Evolutionary conservation across 1,140 invertebrate species (phyloP), one percentile per base, ranked within the genome.

Genomic region (Protaetia brevitarsis): DNA sequence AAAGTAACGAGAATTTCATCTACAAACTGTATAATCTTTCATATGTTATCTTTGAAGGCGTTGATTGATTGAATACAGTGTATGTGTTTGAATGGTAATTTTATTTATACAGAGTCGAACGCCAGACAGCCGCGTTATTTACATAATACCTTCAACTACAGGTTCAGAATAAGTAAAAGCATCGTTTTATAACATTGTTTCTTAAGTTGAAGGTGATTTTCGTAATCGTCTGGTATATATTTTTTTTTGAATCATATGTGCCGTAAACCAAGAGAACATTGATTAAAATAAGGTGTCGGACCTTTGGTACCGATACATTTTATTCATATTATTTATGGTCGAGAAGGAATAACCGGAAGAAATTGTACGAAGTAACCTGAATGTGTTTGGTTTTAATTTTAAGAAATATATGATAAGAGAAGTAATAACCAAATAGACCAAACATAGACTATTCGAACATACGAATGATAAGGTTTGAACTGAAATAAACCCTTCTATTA

Each of bases 21-120:
- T 51, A 51, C 19, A 51, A 51, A 51, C 41, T 23, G 16, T 23
- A 23, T 51, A 51, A 51, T 51, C 41, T 23, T 51, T 51, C 41
- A 51, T 51, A 51, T 51, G 41, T 51, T 51, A 51, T 23, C 41
- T 51, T 51, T 51, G 21, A 51, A 51, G 41, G 21, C 41, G 41
- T 51, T 51, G 41, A 51, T 51, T 51, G 41, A 51, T 51, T 51
- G 41, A 51, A 23, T 19, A 51, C 41, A 51, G 41, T 51, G 41
- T 51, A 51, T n/a, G n/a, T n/a, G n/a, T 16, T 51, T 51, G 41
- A 23, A 51, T 51, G 7, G 41, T 51, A 23, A 51, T 51, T 51
- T 51, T 51, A 51, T 51, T 51, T 51, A 51, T 19, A 23, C 19
- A 51, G 19, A 51, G 41, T 10, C 41, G 41, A 51, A 51, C 13